Conservation (phyloP, 2,888 invertebrate species). For the Agrotis clavis region DNA sequence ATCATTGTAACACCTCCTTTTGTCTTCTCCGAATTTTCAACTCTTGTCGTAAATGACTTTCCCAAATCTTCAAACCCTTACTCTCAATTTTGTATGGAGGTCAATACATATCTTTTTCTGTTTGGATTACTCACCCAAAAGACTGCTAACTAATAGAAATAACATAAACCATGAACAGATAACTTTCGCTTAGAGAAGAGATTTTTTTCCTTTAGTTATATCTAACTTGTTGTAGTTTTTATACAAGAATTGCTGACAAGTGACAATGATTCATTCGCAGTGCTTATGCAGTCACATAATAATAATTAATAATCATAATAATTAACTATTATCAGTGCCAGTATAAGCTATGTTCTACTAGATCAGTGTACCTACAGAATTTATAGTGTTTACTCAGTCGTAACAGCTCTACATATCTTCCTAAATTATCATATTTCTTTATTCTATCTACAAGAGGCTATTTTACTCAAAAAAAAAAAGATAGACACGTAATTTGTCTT, state of each 20-base stretch:
- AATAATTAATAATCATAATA: background rate
- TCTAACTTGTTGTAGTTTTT: background rate
- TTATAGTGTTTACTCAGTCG: background rate
- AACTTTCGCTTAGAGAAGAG: slow-evolving; percentile 63
- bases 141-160: slow-evolving; percentile 36
- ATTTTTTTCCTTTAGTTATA: background rate
- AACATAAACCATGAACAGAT: slow-evolving; percentile 24
- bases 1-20: too few species aligned
- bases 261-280: background rate
- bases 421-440: background rate
- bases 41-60: background rate
- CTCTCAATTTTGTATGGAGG: slow-evolving; percentile 16
- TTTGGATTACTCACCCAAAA: slow-evolving; percentile 18
- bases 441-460: background rate
- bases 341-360: background rate
- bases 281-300: background rate
- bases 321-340: background rate
- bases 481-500: too few species aligned
- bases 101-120: slow-evolving; percentile 37
- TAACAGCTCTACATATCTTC: background rate
- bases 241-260: background rate
- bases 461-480: too few species aligned
- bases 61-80: background rate
- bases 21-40: background rate
- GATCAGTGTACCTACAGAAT: background rate